A percentile compares a stretch with the other conserved stretches of the same genome.
phyloP scores from a whole-genome alignment of 2,888 invertebrate genomes.

The Drosophila anomalata region DNA sequence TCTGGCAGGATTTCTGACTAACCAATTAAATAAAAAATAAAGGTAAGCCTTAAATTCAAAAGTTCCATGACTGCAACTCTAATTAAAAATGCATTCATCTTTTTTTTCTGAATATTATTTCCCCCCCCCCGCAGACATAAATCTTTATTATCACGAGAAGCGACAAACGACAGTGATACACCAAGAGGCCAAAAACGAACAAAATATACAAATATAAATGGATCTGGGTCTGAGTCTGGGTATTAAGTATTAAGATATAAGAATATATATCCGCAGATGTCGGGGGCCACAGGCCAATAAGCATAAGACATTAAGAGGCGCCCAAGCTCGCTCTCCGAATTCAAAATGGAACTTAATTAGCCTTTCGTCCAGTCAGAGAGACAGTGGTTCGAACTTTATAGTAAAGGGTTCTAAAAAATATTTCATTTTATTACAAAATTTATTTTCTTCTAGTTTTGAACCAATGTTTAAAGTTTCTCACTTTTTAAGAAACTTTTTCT shows the following conservation, averaged over 20 bases:
- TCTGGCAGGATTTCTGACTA: conserved; percentile 13
- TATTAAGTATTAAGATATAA: conserved; percentile 62
- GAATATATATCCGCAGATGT: conserved; percentile 37
- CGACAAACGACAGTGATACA: conserved; percentile 69
- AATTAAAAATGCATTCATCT: conserved; percentile 78
- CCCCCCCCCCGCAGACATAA: conserved; percentile 29
- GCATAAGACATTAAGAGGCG: conserved; percentile 58
- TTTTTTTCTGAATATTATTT: background rate
- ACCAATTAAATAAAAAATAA: background rate
- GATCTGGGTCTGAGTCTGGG: conserved; percentile 17
- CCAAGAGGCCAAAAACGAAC: conserved; percentile 22
- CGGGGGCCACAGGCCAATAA: conserved; percentile 45
- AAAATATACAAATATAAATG: conserved; percentile 40
- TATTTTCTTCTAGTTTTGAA: no score
- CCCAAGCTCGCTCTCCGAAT: conserved; percentile 29
- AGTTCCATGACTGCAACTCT: conserved; percentile 21
- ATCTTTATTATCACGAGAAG: conserved; percentile 69
- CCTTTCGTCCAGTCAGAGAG: conserved; percentile 7
- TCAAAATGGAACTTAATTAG: conserved; percentile 68
- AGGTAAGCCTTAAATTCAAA: background rate
- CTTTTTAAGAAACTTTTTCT: no score
- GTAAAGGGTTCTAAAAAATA: background rate
- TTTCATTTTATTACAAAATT: no score
- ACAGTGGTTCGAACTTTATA: conserved; percentile 17
- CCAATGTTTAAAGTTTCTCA: no score